Evolutionary conservation across 2,888 invertebrate genomes (phyloP).

Genomic region (Dyspetes luteomarginatus): DNA sequence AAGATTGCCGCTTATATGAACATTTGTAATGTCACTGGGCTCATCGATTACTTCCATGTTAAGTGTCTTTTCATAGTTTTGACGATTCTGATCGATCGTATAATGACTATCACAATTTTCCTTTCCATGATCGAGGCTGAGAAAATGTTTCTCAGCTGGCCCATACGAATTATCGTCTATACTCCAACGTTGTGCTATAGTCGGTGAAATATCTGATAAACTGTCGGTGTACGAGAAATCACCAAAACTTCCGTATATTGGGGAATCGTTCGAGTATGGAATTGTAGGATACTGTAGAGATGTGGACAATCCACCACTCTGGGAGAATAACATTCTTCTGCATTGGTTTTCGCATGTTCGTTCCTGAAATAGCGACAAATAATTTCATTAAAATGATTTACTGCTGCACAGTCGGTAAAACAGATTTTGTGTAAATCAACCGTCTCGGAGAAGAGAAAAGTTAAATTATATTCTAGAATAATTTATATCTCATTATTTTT

Average conservation of each 20-base stretch:
- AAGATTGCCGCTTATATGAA: conserved; percentile 70
- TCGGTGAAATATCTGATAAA: conserved; percentile 76
- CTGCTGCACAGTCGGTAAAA: no score
- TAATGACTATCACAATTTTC: conserved; percentile 69
- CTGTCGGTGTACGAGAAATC: conserved; percentile 76
- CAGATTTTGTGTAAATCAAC: neutral
- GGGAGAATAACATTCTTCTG: conserved; percentile 76
- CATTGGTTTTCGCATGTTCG: conserved; percentile 76
- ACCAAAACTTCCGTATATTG: conserved; percentile 75
- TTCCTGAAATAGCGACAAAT: conserved; percentile 69
- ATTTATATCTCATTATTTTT: conserved; percentile 35
- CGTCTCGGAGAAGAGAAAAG: neutral
- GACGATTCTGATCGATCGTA: conserved; percentile 72
- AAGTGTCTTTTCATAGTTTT: conserved; percentile 71
- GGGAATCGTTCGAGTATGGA: conserved; percentile 74
- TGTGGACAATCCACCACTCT: conserved; percentile 67
- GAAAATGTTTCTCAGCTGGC: conserved; percentile 70
- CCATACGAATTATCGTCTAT: conserved; percentile 70
- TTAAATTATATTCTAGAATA: neutral
- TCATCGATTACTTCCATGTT: conserved; percentile 60
- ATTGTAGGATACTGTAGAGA: conserved; percentile 73
- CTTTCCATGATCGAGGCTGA: conserved; percentile 68
- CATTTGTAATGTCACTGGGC: conserved; percentile 61
- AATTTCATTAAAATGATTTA: neutral
- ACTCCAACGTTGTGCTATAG: conserved; percentile 72